Conservation (phyloP, 2,113 vertebrate species). For the Thalassoma bifasciatum region DNA sequence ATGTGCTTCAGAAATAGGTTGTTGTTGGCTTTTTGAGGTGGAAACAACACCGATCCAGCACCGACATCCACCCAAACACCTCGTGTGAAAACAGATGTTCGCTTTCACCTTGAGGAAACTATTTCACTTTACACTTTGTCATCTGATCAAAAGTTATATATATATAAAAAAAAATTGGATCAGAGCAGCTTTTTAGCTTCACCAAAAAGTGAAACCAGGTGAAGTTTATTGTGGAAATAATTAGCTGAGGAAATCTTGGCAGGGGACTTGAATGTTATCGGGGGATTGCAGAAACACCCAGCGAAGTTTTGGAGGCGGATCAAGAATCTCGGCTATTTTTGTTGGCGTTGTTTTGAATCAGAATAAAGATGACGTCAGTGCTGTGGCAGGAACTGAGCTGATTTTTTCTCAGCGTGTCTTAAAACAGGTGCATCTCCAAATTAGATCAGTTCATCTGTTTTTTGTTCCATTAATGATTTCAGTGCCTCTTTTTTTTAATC, state of each 20-base stretch:
- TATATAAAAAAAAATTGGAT: background rate
- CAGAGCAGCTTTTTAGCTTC: background rate
- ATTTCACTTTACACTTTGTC: background rate
- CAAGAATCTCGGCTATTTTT: background rate
- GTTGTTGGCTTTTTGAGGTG: background rate
- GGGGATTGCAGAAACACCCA: background rate
- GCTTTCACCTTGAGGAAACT: background rate
- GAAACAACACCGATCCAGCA: background rate
- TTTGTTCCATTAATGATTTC: slow-evolving; percentile 5
- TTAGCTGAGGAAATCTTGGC: background rate
- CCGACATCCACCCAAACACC: background rate
- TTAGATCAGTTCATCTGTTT: slow-evolving; percentile 1
- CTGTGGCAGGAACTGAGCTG: background rate
- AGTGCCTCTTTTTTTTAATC: slow-evolving; percentile 3
- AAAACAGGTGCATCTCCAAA: slow-evolving; percentile 29
- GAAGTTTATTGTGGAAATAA: background rate
- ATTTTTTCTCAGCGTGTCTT: background rate
- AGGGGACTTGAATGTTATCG: background rate
- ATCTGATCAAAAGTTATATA: background rate
- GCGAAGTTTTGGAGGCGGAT: background rate
- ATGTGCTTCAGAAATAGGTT: background rate
- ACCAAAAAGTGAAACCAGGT: background rate
- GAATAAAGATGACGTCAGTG: background rate
- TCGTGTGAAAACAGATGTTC: background rate
- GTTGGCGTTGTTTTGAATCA: background rate